Percentiles rank a stretch among this genome's conserved stretches.
Conservation (phyloP, 2,888 invertebrate genomes). For the Tethea ocularis region DNA sequence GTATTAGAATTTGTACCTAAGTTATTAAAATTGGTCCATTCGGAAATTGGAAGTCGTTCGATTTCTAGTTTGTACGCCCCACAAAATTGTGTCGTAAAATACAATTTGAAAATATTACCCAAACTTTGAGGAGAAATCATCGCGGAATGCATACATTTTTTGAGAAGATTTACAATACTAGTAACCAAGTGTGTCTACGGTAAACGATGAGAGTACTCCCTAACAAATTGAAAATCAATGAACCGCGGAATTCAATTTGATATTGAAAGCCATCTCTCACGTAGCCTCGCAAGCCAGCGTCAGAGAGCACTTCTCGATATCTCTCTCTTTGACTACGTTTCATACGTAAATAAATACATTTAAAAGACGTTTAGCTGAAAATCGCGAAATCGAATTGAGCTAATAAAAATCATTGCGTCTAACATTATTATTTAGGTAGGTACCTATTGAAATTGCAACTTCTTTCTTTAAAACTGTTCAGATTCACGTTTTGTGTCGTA, state of each 20-base stretch:
- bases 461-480: no score
- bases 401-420: not conserved
- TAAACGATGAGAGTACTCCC: slow-evolving; percentile 76
- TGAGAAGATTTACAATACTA: slow-evolving; percentile 71
- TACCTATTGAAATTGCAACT: not conserved
- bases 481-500: no score
- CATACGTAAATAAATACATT: slow-evolving; percentile 65
- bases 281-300: slow-evolving; percentile 57
- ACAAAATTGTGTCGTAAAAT: not conserved
- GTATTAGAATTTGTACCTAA: not conserved
- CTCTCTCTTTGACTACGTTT: slow-evolving; percentile 71
- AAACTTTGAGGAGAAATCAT: slow-evolving; percentile 13
- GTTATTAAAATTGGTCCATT: not conserved
- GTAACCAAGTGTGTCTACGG: slow-evolving; percentile 67
- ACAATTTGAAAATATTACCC: not conserved
- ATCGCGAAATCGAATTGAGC: not conserved
- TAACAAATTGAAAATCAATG: slow-evolving; percentile 85
- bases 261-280: slow-evolving; percentile 85
- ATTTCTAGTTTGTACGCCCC: not conserved
- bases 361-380: slow-evolving; percentile 38
- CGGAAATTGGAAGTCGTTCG: not conserved
- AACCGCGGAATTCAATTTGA: slow-evolving; percentile 87
- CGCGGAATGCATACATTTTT: slow-evolving; percentile 39
- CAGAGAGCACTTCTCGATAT: slow-evolving; percentile 66
- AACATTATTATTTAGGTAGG: not conserved